Evolutionary conservation across 2,113 vertebrate species (phyloP).

Genomic region (Apistogramma diplotaenia): DNA sequence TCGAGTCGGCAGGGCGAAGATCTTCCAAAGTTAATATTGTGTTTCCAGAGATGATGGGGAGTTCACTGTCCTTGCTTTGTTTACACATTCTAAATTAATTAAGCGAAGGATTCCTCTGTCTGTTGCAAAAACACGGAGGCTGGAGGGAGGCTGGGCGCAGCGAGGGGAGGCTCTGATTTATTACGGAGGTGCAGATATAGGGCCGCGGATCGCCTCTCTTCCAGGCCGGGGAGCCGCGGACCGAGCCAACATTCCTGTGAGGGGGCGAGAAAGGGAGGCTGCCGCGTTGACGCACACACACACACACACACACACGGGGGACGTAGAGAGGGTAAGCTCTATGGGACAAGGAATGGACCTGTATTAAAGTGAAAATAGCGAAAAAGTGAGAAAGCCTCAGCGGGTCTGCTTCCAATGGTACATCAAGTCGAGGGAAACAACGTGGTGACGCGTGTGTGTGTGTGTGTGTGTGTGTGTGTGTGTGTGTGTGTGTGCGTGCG

Average conservation of each 20-base stretch:
- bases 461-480: not conserved
- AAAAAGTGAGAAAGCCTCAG: not conserved
- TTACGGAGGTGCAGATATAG: conserved; percentile 51
- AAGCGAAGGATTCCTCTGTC: conserved; percentile 76
- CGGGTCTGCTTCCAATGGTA: not conserved
- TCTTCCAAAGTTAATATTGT: conserved; percentile 82
- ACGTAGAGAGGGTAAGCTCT: not conserved
- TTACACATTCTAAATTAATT: conserved; percentile 83
- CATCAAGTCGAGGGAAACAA: not conserved
- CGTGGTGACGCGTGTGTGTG: not conserved
- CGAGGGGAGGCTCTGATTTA: conserved; percentile 71
- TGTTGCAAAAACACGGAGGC: conserved; percentile 75
- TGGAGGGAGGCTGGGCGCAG: conserved; percentile 49
- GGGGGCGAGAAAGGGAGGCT: conserved; percentile 42
- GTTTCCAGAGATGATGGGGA: conserved; percentile 76
- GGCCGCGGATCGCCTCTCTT: conserved; percentile 56
- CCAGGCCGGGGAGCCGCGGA: conserved; percentile 50
- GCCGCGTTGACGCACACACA: not conserved
- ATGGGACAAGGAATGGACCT: not conserved
- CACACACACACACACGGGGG: not conserved
- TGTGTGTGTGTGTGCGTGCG: not conserved
- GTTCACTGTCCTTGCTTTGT: conserved; percentile 77
- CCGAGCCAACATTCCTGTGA: conserved; percentile 70
- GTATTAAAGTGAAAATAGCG: not conserved
- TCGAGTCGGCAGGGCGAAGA: conserved; percentile 59